Evolutionary conservation across 2,797 vertebrate genomes (phyloP), one percentile per base, ranked within the genome.

Genomic region (Sebastes miniatus): DNA sequence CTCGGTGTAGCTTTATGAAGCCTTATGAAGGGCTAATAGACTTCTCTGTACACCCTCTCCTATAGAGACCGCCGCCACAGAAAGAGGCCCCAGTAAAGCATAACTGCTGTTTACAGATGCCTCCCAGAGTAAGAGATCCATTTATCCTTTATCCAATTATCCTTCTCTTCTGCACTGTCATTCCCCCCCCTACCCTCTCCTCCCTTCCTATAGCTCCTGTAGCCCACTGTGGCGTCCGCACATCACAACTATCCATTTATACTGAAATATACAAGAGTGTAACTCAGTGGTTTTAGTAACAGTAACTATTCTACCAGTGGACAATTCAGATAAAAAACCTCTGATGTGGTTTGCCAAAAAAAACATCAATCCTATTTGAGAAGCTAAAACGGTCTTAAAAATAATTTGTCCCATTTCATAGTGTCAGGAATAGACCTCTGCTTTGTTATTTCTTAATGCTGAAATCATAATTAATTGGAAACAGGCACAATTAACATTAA

Each of bases 31-130:
- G 92, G 90, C 94, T 96, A 96, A 96, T 91, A 94, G 94, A 86
- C 91, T 94, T 95, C 89, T 96, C 89, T 96, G 93, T 95, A 87
- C 93, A 92, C 92, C 95, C 93, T 96, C 91, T 95, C 95, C 94
- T 89, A 88, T 96, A 95, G 95, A 95, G 93, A 94, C 92, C 92
- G 88, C 91, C 87, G 95, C 93, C 93, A 91, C 94, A 94, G 94
- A 96, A 94, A 95, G 95, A 95, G 90, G 90, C 90, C 88, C 93
- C 95, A 91, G 92, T 95, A 94, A 96, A 95, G 93, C 94, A 95
- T 95, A 95, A 89, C 95, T 95, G 94, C 95, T 95, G 95, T 95
- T 95, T 95, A 91, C 95, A 95, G 95, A 95, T 92, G 92, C 92
- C 93, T 94, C 93, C 92, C 92, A 96, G 94, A 95, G 95, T 96